These are phyloP conservation scores for Drosophila orena DNA, from an alignment of 1,140 invertebrate species.

Conservation along the genomic window DNA sequence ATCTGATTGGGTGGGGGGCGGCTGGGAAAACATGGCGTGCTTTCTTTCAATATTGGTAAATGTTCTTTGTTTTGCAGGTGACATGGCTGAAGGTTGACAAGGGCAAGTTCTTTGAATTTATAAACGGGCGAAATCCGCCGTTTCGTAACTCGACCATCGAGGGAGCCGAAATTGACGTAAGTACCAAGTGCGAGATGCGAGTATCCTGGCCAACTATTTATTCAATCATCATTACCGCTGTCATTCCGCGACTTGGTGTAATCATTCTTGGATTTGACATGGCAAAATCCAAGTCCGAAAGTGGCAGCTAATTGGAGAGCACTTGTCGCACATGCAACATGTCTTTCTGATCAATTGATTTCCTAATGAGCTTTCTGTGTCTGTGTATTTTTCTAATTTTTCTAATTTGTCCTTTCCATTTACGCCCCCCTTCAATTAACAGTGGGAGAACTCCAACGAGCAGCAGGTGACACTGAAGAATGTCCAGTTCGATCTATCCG, in stretches of 20 bases:
- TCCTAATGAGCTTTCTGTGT: conserved; percentile 34
- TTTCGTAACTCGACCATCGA: conserved; percentile 88
- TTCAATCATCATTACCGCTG: conserved; percentile 31
- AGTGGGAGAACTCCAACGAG: conserved; percentile 90
- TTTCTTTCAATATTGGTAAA: conserved; percentile 62
- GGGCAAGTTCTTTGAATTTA: conserved; percentile 91
- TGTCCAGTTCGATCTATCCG: conserved; percentile 90
- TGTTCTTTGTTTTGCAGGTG: conserved; percentile 74
- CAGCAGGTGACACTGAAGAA: conserved; percentile 90
- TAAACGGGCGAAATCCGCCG: conserved; percentile 90
- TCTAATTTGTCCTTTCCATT: no score
- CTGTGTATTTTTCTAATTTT: background rate
- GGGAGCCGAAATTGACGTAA: conserved; percentile 91
- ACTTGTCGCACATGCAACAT: background rate
- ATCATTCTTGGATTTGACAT: conserved; percentile 23
- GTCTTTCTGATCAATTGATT: conserved; percentile 32
- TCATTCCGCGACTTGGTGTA: conserved; percentile 18
- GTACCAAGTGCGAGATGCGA: conserved; percentile 73
- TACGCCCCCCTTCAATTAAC: conserved; percentile 28
- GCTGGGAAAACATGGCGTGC: conserved; percentile 10
- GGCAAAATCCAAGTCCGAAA: conserved; percentile 11
- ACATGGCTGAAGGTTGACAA: conserved; percentile 90
- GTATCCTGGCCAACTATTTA: conserved; percentile 17
- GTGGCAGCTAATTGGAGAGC: conserved; percentile 35
- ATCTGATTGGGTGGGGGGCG: background rate